phyloP scores from a whole-genome alignment of 2,888 invertebrate species.

The Hirtodrosophila confusa region DNA sequence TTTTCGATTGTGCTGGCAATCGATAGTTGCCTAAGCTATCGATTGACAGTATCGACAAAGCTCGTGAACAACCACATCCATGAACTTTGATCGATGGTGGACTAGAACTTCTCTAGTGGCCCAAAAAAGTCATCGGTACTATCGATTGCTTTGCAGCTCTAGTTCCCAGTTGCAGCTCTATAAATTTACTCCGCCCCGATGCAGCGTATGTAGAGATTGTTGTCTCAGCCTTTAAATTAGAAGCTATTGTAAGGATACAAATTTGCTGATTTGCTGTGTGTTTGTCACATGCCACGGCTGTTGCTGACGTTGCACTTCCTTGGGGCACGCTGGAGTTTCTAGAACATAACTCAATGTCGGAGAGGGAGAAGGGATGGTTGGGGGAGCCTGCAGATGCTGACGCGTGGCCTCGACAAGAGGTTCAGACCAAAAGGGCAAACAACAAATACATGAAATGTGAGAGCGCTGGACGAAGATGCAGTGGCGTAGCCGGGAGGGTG shows the following conservation, averaged over 20 bases:
- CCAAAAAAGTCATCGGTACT: too few relatives aligned
- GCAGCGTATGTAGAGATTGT: conserved; percentile 35
- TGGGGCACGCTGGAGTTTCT: conserved; percentile 43
- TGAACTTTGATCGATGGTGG: too few relatives aligned
- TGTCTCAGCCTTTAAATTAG: conserved; percentile 38
- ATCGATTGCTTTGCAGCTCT: not conserved
- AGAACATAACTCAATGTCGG: conserved; percentile 68
- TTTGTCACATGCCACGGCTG: conserved; percentile 19
- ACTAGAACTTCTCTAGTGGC: too few relatives aligned
- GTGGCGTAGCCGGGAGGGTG: not conserved
- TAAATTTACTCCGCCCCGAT: conserved; percentile 1
- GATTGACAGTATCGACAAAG: too few relatives aligned
- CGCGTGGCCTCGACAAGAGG: conserved; percentile 29
- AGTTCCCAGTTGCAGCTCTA: conserved; percentile 5
- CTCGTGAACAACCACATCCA: too few relatives aligned
- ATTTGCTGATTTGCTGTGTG: conserved; percentile 14
- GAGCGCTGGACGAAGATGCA: not conserved
- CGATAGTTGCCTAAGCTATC: too few relatives aligned
- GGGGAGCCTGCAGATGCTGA: conserved; percentile 38
- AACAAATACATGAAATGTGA: conserved; percentile 20
- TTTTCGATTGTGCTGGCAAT: too few relatives aligned
- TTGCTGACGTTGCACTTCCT: conserved; percentile 47
- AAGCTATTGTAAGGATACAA: conserved; percentile 27
- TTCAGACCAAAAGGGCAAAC: conserved; percentile 16
- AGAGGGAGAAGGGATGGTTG: not conserved